Evolutionary conservation across 2,888 invertebrate genomes (phyloP).

Genomic region (Eustalomyia histrio): DNA sequence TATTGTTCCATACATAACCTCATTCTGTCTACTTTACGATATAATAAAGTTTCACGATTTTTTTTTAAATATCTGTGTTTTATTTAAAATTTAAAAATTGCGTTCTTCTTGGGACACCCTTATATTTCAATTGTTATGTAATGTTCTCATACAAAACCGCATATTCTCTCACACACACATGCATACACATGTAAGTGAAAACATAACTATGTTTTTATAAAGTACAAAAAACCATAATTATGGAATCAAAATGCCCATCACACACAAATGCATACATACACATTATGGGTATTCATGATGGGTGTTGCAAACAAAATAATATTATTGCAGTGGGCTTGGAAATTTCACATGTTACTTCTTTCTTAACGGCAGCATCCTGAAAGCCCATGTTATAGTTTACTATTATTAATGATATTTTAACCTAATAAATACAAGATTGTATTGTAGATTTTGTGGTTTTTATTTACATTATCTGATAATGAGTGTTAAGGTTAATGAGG

Average conservation of each 20-base stretch:
- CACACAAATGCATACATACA: not conserved
- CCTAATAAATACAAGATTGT: conserved; percentile 29
- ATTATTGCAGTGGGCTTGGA: too few relatives aligned
- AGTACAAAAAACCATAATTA: conserved; percentile 11
- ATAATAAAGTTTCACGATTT: too few relatives aligned
- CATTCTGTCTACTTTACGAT: too few relatives aligned
- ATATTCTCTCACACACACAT: not conserved
- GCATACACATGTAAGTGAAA: not conserved
- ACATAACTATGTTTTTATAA: not conserved
- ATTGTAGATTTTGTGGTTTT: conserved; percentile 43
- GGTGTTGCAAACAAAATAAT: too few relatives aligned
- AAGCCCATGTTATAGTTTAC: not conserved
- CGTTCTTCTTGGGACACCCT: too few relatives aligned
- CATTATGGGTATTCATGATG: too few relatives aligned
- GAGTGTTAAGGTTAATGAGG: conserved; percentile 1
- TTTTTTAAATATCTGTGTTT: too few relatives aligned
- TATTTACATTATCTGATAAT: conserved; percentile 5
- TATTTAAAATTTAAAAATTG: too few relatives aligned
- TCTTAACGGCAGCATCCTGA: too few relatives aligned
- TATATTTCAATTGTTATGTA: not conserved
- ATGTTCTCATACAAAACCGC: not conserved
- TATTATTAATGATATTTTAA: conserved; percentile 29
- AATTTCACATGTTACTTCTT: too few relatives aligned
- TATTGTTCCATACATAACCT: too few relatives aligned
- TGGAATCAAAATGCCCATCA: not conserved